These are phyloP conservation scores for Tigriopus californicus DNA, from an alignment of 2,888 invertebrate species.

Conservation along the genomic window DNA sequence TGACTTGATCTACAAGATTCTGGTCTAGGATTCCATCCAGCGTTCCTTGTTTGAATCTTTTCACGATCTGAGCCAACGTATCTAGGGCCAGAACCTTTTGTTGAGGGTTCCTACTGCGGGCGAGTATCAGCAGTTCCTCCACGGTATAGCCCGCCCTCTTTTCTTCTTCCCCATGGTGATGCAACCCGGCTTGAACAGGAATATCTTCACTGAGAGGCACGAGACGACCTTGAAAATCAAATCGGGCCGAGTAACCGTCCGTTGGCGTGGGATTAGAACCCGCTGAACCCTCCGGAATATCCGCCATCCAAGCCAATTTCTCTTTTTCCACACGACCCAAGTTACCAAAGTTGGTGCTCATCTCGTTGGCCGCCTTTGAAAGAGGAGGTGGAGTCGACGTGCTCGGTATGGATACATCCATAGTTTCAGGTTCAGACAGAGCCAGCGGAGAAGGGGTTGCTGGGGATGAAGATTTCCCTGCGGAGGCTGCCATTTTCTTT, in stretches of 20 bases:
- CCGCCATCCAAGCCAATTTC: slow-evolving; percentile 74
- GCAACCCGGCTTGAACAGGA: slow-evolving; percentile 44
- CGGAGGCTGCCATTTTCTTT: too few relatives aligned
- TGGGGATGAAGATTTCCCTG: too few relatives aligned
- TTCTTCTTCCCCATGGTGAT: slow-evolving; percentile 84
- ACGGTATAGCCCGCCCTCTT: slow-evolving; percentile 75
- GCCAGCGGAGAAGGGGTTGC: too few relatives aligned
- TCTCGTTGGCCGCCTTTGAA: too few relatives aligned
- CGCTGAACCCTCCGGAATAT: slow-evolving; percentile 34
- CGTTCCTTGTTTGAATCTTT: not conserved
- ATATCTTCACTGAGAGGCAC: slow-evolving; percentile 47
- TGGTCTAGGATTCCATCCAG: not conserved
- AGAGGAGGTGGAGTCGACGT: too few relatives aligned
- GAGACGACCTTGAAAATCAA: slow-evolving; percentile 57
- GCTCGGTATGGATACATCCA: too few relatives aligned
- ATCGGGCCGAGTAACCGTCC: slow-evolving; percentile 49
- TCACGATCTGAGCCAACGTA: slow-evolving; percentile 35
- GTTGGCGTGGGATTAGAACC: slow-evolving; percentile 13
- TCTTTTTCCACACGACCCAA: slow-evolving; percentile 40
- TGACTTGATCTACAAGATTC: not conserved
- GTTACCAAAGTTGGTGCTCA: too few relatives aligned
- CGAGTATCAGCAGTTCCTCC: slow-evolving; percentile 63
- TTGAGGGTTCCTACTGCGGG: slow-evolving; percentile 47
- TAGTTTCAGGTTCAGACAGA: too few relatives aligned
- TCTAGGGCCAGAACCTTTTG: slow-evolving; percentile 63